Percentiles rank a stretch among this genome's conserved stretches.
These are phyloP conservation scores for Propithecus coquereli DNA, from an alignment of 2,113 vertebrate species.

Conservation along the genomic window DNA sequence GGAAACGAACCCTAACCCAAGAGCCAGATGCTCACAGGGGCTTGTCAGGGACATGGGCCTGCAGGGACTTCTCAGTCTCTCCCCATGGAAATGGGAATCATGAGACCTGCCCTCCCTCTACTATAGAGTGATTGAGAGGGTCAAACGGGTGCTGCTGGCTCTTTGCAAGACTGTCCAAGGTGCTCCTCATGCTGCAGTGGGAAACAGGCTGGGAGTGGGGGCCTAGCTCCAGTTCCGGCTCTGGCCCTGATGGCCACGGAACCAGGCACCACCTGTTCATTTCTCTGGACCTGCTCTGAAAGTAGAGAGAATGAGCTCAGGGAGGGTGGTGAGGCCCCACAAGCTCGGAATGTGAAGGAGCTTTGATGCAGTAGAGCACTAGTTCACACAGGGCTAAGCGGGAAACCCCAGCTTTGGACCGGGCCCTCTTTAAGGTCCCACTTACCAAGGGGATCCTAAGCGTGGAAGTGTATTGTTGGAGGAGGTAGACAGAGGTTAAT, in stretches of 20 bases:
- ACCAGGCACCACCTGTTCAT: not conserved
- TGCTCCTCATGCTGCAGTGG: accelerated
- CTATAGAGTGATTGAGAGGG: not conserved
- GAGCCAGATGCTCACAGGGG: accelerated
- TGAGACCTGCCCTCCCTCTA: not conserved
- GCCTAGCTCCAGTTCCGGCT: not conserved
- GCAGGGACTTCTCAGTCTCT: not conserved
- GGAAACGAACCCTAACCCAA: not conserved
- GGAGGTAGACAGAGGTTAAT: not conserved
- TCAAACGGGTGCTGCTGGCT: too few species aligned
- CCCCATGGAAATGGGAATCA: not conserved
- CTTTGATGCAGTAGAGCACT: not conserved
- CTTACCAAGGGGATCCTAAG: not conserved
- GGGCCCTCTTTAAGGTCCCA: not conserved
- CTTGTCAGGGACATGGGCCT: not conserved
- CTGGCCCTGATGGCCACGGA: not conserved
- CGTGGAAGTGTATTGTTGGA: not conserved
- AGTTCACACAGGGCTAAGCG: not conserved
- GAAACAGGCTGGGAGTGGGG: not conserved
- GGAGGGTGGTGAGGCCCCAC: not conserved
- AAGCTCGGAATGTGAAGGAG: not conserved
- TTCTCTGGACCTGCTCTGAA: not conserved
- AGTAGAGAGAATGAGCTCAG: not conserved
- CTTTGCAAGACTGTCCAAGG: not conserved
- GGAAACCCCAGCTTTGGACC: not conserved